Conservation (phyloP, 2,113 vertebrate genomes). For the Baryphthengus martii region DNA sequence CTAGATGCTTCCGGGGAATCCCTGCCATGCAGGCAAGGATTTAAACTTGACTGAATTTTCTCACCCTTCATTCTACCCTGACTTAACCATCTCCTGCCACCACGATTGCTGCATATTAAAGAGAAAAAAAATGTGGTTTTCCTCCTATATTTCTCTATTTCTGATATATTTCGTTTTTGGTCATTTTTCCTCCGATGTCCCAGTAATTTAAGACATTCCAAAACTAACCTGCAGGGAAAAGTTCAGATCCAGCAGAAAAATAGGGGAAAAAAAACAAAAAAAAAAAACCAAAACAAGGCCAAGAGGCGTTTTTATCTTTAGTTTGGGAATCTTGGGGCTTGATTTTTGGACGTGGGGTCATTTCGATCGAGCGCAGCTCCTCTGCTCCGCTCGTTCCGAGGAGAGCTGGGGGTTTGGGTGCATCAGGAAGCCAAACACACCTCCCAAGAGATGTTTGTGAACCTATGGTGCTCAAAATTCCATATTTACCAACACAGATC, state of each 20-base stretch:
- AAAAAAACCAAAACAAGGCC: neutral
- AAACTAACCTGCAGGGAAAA: neutral
- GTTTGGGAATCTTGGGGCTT: neutral
- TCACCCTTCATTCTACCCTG: neutral
- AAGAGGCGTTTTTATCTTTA: neutral
- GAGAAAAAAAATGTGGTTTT: too few relatives aligned
- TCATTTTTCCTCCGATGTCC: neutral
- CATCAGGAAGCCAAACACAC: neutral
- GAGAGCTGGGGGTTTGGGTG: neutral
- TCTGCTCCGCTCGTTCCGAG: neutral
- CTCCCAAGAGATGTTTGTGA: neutral
- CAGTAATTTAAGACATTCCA: neutral
- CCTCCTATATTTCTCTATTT: too few relatives aligned
- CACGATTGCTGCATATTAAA: fast-evolving
- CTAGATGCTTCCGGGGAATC: too few relatives aligned
- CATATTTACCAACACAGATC: neutral
- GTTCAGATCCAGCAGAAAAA: neutral
- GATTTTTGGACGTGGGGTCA: neutral
- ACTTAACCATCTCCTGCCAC: neutral
- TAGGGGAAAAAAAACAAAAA: neutral
- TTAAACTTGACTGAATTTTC: neutral
- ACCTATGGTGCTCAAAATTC: fast-evolving
- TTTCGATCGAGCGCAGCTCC: neutral
- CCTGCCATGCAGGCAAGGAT: neutral
- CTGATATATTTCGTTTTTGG: neutral